Conservation (phyloP, 1,140 invertebrate genomes). For the Pteromalus puparum region DNA sequence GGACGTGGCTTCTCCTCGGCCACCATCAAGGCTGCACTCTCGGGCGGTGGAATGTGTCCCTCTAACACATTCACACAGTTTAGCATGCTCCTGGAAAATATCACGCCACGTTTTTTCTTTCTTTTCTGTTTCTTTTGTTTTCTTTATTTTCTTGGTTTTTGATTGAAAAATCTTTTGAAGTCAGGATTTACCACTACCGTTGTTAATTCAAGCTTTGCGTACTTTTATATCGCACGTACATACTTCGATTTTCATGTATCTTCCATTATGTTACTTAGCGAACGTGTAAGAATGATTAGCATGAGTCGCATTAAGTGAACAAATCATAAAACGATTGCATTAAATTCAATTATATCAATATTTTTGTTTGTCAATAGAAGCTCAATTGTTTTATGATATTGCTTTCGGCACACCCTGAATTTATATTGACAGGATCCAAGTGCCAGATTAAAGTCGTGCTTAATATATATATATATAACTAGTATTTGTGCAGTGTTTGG, state of each 20-base stretch:
- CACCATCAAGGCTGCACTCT: slow-evolving; percentile 85
- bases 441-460: not conserved
- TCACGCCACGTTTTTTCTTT: slow-evolving; percentile 70
- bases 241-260: not conserved
- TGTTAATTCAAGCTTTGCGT: not conserved
- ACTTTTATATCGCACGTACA: not conserved
- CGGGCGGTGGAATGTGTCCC: slow-evolving; percentile 84
- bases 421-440: not conserved
- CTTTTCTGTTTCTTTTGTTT: slow-evolving; percentile 39
- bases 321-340: too few species aligned
- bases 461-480: not conserved
- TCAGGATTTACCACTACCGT: not conserved
- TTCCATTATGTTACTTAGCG: too few species aligned
- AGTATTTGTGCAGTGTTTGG: not conserved
- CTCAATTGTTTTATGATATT: too few species aligned
- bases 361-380: too few species aligned
- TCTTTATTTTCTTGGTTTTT: not conserved
- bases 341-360: too few species aligned
- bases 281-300: too few species aligned
- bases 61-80: slow-evolving; percentile 90
- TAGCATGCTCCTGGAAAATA: slow-evolving; percentile 88
- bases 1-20: slow-evolving; percentile 87
- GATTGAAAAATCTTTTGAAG: not conserved
- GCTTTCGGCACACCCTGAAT: too few species aligned
- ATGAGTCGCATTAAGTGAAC: too few species aligned